Conservation (phyloP, 2,888 invertebrate genomes). For the Chymomyza amoena region DNA sequence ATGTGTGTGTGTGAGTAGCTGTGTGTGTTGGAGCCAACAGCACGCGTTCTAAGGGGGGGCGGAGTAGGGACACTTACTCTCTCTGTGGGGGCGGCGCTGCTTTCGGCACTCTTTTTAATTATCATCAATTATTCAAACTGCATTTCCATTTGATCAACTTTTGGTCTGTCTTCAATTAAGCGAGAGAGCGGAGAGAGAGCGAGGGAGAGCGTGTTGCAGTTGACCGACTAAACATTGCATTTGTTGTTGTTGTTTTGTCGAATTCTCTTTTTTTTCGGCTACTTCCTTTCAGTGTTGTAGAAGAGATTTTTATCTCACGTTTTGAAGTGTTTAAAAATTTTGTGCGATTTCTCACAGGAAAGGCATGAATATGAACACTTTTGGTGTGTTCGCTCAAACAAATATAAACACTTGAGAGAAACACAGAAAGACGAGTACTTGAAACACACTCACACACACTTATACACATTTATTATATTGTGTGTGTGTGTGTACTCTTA, state of each 20-base stretch:
- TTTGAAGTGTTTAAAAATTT: conserved; percentile 57
- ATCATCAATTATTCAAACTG: conserved; percentile 78
- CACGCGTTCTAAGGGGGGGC: neutral
- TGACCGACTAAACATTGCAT: neutral
- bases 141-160: conserved; percentile 77
- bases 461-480: neutral
- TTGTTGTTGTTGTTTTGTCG: neutral
- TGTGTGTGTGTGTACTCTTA: conserved; percentile 23
- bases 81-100: conserved; percentile 21
- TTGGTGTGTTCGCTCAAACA: conserved; percentile 40
- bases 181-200: conserved; percentile 29
- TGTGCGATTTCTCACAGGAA: conserved; percentile 78
- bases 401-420: conserved; percentile 44
- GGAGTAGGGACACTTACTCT: neutral
- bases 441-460: conserved; percentile 23
- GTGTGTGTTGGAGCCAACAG: conserved; percentile 5
- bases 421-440: conserved; percentile 9
- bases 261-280: conserved; percentile 10
- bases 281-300: conserved; percentile 4
- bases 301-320: neutral
- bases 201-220: neutral
- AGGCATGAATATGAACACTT: conserved; percentile 79
- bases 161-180: conserved; percentile 70
- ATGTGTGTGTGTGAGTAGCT: conserved; percentile 3
- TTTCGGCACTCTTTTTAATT: conserved; percentile 71